Evolutionary conservation across 2,888 invertebrate genomes (phyloP).

Genomic region (Drosophila paucipuncta): DNA sequence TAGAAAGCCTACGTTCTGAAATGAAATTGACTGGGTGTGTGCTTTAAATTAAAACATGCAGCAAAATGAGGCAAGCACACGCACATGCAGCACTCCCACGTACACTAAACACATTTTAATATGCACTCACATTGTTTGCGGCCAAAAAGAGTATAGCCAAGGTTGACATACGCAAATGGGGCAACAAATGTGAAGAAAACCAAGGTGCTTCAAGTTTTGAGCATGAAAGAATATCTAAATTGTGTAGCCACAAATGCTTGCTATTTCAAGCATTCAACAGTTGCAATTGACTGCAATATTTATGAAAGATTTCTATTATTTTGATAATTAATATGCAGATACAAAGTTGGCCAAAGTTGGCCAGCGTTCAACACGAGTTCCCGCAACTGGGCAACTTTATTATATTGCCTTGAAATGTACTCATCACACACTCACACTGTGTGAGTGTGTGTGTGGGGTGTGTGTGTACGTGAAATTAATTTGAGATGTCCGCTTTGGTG

Average conservation of each 20-base stretch:
- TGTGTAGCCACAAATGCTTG: neutral
- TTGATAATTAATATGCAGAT: neutral
- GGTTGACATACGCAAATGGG: conserved; percentile 14
- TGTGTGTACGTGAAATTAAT: conserved; percentile 59
- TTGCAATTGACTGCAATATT: neutral
- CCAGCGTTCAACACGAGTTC: neutral
- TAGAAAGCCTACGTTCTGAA: conserved; percentile 44
- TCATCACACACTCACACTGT: conserved; percentile 1
- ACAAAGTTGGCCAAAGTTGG: neutral
- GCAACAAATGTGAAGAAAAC: conserved; percentile 4
- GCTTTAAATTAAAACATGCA: conserved; percentile 63
- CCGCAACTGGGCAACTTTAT: conserved; percentile 7
- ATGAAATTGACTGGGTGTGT: conserved; percentile 50
- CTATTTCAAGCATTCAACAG: neutral
- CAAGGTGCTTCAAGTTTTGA: neutral
- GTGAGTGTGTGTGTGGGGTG: neutral
- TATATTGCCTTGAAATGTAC: conserved; percentile 22
- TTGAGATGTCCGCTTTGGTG: conserved; percentile 51
- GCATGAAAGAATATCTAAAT: neutral
- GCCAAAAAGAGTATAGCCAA: conserved; percentile 6
- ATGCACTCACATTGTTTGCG: conserved; percentile 30
- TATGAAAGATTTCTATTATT: neutral
- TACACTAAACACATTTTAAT: conserved; percentile 18
- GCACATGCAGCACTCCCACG: conserved; percentile 27
- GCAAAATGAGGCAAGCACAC: conserved; percentile 61